phyloP scores from a whole-genome alignment of 2,888 invertebrate species.

The Agrilus biguttatus region DNA sequence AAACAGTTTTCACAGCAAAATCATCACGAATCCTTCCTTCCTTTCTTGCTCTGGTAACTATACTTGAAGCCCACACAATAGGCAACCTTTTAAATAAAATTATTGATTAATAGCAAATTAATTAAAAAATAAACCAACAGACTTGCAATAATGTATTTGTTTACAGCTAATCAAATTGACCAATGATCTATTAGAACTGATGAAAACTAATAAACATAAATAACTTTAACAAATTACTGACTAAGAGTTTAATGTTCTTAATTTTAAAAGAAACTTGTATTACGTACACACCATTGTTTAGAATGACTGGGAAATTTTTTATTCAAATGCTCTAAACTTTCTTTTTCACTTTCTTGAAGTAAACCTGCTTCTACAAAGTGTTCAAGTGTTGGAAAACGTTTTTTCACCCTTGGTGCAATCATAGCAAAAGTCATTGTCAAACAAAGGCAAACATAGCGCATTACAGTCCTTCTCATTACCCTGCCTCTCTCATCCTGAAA shows the following conservation, averaged over 20 bases:
- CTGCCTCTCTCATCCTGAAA: conserved; percentile 64
- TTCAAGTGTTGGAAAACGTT: conserved; percentile 69
- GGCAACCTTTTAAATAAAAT: conserved; percentile 44
- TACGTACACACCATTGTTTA: conserved; percentile 58
- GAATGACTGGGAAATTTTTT: conserved; percentile 70
- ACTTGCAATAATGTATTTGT: neutral
- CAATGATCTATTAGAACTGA: neutral
- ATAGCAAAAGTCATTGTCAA: conserved; percentile 78
- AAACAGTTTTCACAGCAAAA: conserved; percentile 82
- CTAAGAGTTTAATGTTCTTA: no score
- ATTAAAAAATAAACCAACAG: conserved; percentile 2
- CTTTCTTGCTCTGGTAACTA: conserved; percentile 77
- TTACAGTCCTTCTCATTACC: conserved; percentile 67
- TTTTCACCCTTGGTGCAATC: conserved; percentile 79
- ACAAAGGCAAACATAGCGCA: conserved; percentile 72
- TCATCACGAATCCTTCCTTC: conserved; percentile 82
- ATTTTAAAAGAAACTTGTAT: no score
- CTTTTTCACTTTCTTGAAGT: conserved; percentile 65
- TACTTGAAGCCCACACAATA: conserved; percentile 83
- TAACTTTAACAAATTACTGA: no score
- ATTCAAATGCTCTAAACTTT: conserved; percentile 64
- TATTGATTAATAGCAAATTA: neutral
- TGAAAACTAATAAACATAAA: no score
- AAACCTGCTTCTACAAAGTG: conserved; percentile 78
- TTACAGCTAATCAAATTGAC: neutral